Conservation (phyloP, 2,797 vertebrate species). For the Pseudocheirus occidentalis region DNA sequence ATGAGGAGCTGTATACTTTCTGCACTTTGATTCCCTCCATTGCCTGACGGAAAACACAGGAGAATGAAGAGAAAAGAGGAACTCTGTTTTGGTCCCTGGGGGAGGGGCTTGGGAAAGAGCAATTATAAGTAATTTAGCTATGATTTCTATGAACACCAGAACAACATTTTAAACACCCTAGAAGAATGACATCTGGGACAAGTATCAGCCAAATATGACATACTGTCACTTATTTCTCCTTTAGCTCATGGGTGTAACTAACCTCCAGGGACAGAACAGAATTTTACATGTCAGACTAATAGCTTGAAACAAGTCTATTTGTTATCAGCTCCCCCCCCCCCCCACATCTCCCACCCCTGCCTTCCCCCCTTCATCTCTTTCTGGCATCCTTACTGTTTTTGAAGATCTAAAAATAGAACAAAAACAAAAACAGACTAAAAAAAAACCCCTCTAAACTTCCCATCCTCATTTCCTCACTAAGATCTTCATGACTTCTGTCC, state of each 20-base stretch:
- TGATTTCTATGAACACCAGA: constrained; percentile 45
- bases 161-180: constrained; percentile 40
- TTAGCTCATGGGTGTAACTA: constrained; percentile 40
- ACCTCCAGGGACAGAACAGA: constrained; percentile 26
- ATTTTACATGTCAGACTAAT: constrained; percentile 11
- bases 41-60: constrained; percentile 52
- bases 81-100: constrained; percentile 38
- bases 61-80: constrained; percentile 37
- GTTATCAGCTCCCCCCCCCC: neutral
- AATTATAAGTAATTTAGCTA: constrained; percentile 66
- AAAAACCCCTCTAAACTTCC: neutral
- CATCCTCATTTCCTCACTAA: constrained; percentile 15
- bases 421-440: neutral
- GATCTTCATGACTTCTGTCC: constrained; percentile 36
- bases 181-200: constrained; percentile 37
- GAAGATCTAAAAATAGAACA: constrained; percentile 38
- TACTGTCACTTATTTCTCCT: neutral
- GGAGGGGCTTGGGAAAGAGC: constrained; percentile 54
- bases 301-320: neutral
- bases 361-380: neutral
- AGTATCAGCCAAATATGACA: constrained; percentile 49
- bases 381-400: neutral
- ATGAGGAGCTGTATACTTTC: constrained; percentile 52
- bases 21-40: constrained; percentile 47
- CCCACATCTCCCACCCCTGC: no score